phyloP scores from a whole-genome alignment of 2,888 invertebrate species.

The Aquatica leii region DNA sequence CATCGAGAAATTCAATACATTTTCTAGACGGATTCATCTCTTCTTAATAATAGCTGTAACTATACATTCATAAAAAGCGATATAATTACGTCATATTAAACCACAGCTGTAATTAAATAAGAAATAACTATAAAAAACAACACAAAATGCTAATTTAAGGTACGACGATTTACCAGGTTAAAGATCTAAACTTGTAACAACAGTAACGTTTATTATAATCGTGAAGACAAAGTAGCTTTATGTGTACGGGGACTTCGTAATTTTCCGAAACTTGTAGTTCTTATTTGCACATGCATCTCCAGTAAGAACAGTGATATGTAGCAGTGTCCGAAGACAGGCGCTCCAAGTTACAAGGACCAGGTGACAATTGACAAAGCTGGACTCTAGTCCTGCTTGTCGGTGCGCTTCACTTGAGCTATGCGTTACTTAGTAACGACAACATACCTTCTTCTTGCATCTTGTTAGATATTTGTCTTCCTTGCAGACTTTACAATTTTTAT shows the following conservation, averaged over 20 bases:
- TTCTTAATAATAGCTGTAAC: too few species aligned
- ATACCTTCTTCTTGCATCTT: constrained; percentile 56
- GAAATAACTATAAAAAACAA: too few species aligned
- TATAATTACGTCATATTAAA: too few species aligned
- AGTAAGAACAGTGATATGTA: constrained; percentile 54
- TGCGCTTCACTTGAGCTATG: constrained; percentile 59
- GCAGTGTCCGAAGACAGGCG: constrained; percentile 53
- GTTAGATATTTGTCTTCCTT: constrained; percentile 59
- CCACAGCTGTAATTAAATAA: too few species aligned
- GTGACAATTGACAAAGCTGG: constrained; percentile 61
- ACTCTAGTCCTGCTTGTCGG: constrained; percentile 56
- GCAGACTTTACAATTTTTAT: constrained; percentile 51
- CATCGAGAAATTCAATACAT: too few species aligned
- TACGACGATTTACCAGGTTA: too few species aligned
- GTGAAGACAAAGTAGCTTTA: constrained; percentile 7
- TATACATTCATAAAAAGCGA: too few species aligned
- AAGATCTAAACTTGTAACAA: constrained; percentile 4
- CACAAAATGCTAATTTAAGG: too few species aligned
- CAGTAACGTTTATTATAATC: not conserved
- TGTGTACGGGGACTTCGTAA: constrained; percentile 26
- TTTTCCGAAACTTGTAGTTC: constrained; percentile 36
- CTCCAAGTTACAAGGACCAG: constrained; percentile 49
- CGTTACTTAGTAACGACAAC: constrained; percentile 56
- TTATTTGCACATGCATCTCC: constrained; percentile 40
- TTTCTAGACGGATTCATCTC: too few species aligned